Base-by-base conservation (phyloP, 1,140 invertebrate genomes). In the Vanessa atalanta region DNA sequence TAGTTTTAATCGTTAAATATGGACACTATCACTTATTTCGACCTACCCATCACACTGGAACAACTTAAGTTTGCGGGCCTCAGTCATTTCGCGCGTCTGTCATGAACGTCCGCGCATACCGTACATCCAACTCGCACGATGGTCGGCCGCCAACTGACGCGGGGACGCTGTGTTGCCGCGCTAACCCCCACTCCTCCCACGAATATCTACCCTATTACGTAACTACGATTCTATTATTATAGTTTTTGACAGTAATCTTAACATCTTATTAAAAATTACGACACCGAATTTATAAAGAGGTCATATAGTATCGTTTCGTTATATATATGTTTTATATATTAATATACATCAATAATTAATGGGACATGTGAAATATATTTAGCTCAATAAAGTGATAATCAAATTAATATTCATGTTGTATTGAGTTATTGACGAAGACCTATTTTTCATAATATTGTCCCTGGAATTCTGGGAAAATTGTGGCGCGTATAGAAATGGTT, bases 1-100 rank as follows among this genome's bases (percentile, higher is more conserved):
- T 74, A 64, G 15, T 26, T 66, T 50, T 3, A 50, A 55, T 23
- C 47, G 76, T 67, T 47, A 68, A 60, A 66, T 65, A 70, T 73
- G 70, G 75, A 68, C 85, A 86, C 87, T 85, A 76, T 83, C 87
- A 88, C 84, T 84, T 77, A 67, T 68, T 77, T 74, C 55, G 70
- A 80, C 23, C 65, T 75, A 81, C 79, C 78, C 84, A 85, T 85
- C 83, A 83, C 81, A 81, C 70, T 71, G 67, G 65, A 43, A 53
- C 65, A 74, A 74, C 66, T 74, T 55, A 61, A 70, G 57, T 83
- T 81, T 68, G 60, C 74, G 72, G 73, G 74, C 67, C 79, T 79
- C 76, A 85, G 82, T 86, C 87, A 86, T 87, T 79, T 85, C 85
- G 85, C 86, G 87, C 79, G 86, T 73, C 78, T 79, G 82, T 84